Evolutionary conservation across 1,140 invertebrate genomes (phyloP), one percentile per base, ranked within the genome.

Genomic region (Cydia fagiglandana): DNA sequence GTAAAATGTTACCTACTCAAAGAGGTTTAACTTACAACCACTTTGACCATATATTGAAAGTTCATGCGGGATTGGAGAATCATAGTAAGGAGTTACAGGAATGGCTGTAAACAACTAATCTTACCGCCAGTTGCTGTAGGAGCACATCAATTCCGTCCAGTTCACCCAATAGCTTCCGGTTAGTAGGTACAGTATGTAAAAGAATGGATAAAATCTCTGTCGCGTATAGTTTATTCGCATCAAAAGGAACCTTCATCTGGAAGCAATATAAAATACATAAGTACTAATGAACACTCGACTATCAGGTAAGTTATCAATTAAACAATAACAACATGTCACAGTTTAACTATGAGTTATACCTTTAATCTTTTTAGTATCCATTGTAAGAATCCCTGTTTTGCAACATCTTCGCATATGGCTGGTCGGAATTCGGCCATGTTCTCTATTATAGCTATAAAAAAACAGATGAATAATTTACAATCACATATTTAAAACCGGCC

Each of bases 171-270:
- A 97, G 89, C 78, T 96, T 94, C 79, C 97, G 94, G 86, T 98
- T 98, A 82, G 97, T 97, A 80, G 96, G 95, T 81, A 96, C 96
- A 76, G 97, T 96, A 94, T 99, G 99, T 30, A 99, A 92, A 10
- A 99, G 92, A 90, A 99, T 99, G 30, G 98, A 98, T 15, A 99
- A 91, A 73, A 99, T 97, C 95, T 99, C 99, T 92, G 97, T 98
- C 13, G 96, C 96, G 93, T 99, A 99, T 34, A 99, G 93, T 93
- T 99, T 99, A 86, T 99, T 99, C 0, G 95, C 96, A 94, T 99
- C 98, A 94, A 99, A 99, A 64, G 97, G 97, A 45, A 97, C 94
- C 94, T 95, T 95, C 74, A 95, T 79, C 93, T 93, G 80, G 73
- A 89, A 87, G 68, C 80, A 74, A 77, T 4, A 74, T 73, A 74